Evolutionary conservation across 2,113 vertebrate genomes (phyloP).

Genomic region (Ophiodon elongatus): DNA sequence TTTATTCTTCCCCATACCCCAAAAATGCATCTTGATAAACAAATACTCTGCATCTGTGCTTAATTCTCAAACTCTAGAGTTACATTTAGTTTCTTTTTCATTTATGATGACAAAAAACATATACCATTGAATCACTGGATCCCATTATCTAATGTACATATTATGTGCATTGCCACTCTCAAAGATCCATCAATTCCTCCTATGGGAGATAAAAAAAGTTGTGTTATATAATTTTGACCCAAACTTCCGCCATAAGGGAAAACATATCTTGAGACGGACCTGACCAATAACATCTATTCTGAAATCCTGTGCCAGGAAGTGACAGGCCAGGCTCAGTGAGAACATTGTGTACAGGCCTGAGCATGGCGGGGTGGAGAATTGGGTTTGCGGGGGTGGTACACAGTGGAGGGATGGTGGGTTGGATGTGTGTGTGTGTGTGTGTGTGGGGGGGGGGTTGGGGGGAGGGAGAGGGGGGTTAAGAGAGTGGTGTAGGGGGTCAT

Average conservation of each 20-base stretch:
- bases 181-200: not conserved
- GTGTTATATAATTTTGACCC: not conserved
- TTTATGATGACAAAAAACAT: not conserved
- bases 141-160: not conserved
- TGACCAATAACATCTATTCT: slow-evolving; percentile 57
- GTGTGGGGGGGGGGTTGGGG: not conserved
- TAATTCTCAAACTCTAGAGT: not conserved
- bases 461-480: not conserved
- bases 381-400: slow-evolving; percentile 15
- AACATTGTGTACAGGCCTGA: slow-evolving; percentile 53
- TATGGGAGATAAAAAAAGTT: not conserved
- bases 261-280: slow-evolving; percentile 55
- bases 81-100: slow-evolving; percentile 3
- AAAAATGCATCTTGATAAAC: slow-evolving; percentile 8
- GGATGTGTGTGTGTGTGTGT: not conserved
- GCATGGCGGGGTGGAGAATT: slow-evolving; percentile 20
- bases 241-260: slow-evolving; percentile 30
- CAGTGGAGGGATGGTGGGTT: slow-evolving; percentile 18
- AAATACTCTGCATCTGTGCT: not conserved
- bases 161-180: not conserved
- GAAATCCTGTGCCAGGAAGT: slow-evolving; percentile 78
- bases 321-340: slow-evolving; percentile 68
- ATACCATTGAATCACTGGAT: not conserved
- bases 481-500: slow-evolving; percentile 43
- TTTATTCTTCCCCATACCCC: not conserved